Base-by-base conservation (phyloP, 1,140 invertebrate genomes). In the Telenomus remus region DNA sequence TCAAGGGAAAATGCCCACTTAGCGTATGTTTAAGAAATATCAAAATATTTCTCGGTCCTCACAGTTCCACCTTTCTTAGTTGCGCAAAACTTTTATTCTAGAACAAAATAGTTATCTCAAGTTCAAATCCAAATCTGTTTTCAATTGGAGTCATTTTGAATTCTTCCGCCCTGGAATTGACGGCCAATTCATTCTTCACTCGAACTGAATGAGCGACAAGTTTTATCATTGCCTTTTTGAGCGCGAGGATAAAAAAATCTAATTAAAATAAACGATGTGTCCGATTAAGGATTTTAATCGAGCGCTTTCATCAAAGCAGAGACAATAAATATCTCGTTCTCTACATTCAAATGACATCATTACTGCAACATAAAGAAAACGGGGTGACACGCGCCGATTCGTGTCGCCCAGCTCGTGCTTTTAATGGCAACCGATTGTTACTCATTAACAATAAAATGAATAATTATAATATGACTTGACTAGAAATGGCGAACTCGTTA, bases 401-500 rank as follows among this genome's bases (percentile, higher is more conserved):
- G 54, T 60, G 65, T 72, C 65, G 60, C 27, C 35, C 39, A 49
- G 14, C 55, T 48, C 50, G 61, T 73, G 70, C 61, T 73, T 16
- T 50, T 61, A 73, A 73, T 66, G 70, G 70, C 49, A 60, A 66
- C 59, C 57, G 59, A 64, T 72, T 12, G 44, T 73, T 73, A 73
- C 61, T 73, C 70, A 56, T 73, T 66, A 54, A 66, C 61, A 60
- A 73, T 46, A 49, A 73, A 55, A 66, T 56, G 70, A 66, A 74
- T 74, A 66, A 66, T 61, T 57, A 66, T 74, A 56, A 65, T 66
- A 42, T 46, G 35, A 8, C 65, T 73, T 73, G 57, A 65, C 70
- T 61, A 27, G 49, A 73, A 48, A 73, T 61, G 70, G 61, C 46
- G 56, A 60, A 65, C 48, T 72, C 60, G 55, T 72, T 65, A 59